phyloP scores from a whole-genome alignment of 2,797 vertebrate species.

The Glyptemys insculpta region DNA sequence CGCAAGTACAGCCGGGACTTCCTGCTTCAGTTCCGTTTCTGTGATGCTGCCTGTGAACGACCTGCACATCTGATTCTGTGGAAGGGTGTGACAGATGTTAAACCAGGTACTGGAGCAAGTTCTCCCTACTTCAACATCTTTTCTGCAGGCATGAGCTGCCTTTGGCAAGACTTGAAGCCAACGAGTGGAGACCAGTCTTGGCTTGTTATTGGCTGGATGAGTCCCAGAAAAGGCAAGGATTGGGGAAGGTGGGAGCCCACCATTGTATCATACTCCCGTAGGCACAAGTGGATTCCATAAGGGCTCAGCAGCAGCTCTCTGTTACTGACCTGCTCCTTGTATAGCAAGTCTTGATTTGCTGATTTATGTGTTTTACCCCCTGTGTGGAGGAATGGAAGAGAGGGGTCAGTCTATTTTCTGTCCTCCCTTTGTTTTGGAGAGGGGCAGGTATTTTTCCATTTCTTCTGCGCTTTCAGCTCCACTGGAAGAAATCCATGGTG shows the following conservation, averaged over 20 bases:
- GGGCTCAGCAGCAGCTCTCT: not conserved
- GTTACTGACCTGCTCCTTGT: not conserved
- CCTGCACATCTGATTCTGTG: conserved; percentile 85
- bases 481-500: not conserved
- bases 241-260: not conserved
- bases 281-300: not conserved
- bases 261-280: not conserved
- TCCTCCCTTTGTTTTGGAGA: not conserved
- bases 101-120: conserved; percentile 82
- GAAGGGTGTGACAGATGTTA: conserved; percentile 90
- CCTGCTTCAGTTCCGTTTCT: conserved; percentile 88
- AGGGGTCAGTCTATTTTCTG: not conserved
- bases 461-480: not conserved
- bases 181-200: not conserved
- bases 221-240: not conserved
- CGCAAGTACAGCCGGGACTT: conserved; percentile 87
- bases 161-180: not conserved
- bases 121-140: not conserved
- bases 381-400: not conserved
- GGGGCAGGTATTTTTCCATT: not conserved
- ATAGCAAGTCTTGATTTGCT: not conserved
- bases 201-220: not conserved
- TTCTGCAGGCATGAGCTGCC: not conserved
- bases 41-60: conserved; percentile 85
- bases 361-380: not conserved